These are phyloP conservation scores for Drosophila sturtevanti DNA, from an alignment of 1,140 invertebrate genomes.

Conservation along the genomic window DNA sequence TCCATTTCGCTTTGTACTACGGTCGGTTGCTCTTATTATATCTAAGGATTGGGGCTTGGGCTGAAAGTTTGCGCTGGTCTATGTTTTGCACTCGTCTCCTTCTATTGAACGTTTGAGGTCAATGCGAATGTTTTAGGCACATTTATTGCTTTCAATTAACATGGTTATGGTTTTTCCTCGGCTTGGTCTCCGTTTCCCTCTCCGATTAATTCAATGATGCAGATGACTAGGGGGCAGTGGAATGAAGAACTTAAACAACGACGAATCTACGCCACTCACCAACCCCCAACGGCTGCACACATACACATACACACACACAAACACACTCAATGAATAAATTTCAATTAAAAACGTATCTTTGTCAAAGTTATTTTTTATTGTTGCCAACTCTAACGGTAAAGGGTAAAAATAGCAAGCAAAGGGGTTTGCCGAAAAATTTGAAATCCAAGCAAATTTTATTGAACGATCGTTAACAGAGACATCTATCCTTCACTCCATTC, in stretches of 20 bases:
- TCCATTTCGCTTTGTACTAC: constrained; percentile 31
- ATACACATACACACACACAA: constrained; percentile 21
- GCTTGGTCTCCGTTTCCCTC: constrained; percentile 22
- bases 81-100: constrained; percentile 27
- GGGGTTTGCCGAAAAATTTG: background rate
- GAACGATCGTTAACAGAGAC: background rate
- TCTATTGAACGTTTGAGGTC: constrained; percentile 53
- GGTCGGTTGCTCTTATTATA: background rate
- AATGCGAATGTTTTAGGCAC: constrained; percentile 67
- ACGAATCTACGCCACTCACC: constrained; percentile 25
- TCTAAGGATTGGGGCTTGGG: background rate
- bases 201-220: constrained; percentile 59
- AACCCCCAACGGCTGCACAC: constrained; percentile 34
- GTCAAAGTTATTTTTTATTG: constrained; percentile 34
- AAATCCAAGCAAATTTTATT: background rate
- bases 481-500: background rate
- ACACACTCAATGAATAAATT: constrained; percentile 72
- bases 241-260: background rate
- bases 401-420: background rate
- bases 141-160: constrained; percentile 74
- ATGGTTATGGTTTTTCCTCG: constrained; percentile 16
- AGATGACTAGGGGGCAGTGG: background rate
- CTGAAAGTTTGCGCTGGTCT: constrained; percentile 5
- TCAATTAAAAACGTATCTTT: constrained; percentile 68
- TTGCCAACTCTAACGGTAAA: constrained; percentile 16